phyloP scores from a whole-genome alignment of 2,888 invertebrate genomes.

The Harpalus rufipes region DNA sequence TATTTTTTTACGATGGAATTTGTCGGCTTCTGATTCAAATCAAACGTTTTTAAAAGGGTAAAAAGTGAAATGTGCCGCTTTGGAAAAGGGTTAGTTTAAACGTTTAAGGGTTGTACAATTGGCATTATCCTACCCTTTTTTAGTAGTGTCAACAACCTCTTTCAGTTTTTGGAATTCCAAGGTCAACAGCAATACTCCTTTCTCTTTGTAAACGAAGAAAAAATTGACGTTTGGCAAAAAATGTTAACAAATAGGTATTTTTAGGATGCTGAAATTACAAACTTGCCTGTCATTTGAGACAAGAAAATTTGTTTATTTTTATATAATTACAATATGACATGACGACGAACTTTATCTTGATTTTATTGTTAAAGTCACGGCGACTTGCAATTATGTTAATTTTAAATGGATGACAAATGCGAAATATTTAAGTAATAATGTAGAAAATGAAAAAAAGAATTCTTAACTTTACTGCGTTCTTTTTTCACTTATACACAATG shows the following conservation, averaged over 20 bases:
- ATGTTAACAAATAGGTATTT: neutral
- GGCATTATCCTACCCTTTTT: constrained; percentile 18
- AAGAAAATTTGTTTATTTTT: constrained; percentile 12
- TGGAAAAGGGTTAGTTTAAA: constrained; percentile 40
- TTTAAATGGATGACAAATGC: constrained; percentile 20
- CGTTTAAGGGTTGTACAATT: constrained; percentile 15
- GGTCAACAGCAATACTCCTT: constrained; percentile 41
- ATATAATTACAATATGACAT: constrained; percentile 5
- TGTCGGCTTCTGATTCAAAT: constrained; percentile 7
- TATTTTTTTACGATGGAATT: constrained; percentile 10
- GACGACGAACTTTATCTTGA: constrained; percentile 8
- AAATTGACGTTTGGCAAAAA: constrained; percentile 41
- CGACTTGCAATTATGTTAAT: constrained; percentile 21
- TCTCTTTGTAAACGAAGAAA: constrained; percentile 30
- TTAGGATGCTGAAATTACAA: constrained; percentile 9
- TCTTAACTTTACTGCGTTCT: neutral
- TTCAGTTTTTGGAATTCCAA: constrained; percentile 47
- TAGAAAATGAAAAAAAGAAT: neutral
- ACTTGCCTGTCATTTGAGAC: neutral
- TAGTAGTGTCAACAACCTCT: constrained; percentile 48
- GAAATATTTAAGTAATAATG: neutral
- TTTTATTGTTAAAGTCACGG: constrained; percentile 10
- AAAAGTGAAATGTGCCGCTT: constrained; percentile 34
- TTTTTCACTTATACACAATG: neutral
- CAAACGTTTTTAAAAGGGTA: constrained; percentile 1